Evolutionary conservation across 2,888 invertebrate genomes (phyloP).

Genomic region (Aleiodes leptofemur): DNA sequence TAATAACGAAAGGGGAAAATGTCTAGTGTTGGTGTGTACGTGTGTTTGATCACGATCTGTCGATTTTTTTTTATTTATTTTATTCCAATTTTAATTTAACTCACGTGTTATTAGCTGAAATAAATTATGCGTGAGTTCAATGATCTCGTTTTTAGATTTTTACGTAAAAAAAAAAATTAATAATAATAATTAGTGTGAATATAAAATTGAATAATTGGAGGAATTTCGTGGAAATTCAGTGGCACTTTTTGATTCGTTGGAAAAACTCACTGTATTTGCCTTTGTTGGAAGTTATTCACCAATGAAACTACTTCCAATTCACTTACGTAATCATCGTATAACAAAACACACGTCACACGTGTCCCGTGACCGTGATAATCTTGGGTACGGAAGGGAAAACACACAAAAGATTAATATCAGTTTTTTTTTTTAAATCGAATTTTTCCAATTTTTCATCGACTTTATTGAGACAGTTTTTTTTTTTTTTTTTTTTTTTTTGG

Average conservation of each 20-base stretch:
- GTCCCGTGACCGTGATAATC: slow-evolving; percentile 10
- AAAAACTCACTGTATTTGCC: not conserved
- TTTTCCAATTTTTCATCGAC: too few relatives aligned
- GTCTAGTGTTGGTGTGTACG: not conserved
- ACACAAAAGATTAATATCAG: not conserved
- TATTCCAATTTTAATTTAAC: not conserved
- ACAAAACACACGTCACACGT: slow-evolving; percentile 12
- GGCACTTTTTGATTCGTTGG: not conserved
- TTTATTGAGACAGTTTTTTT: not conserved
- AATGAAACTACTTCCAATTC: not conserved
- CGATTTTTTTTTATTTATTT: not conserved
- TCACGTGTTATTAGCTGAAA: too few relatives aligned
- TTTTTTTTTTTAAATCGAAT: not conserved
- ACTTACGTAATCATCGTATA: slow-evolving; percentile 6
- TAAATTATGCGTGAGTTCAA: not conserved
- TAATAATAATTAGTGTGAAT: not conserved
- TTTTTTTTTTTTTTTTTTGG: too few relatives aligned
- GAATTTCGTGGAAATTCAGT: not conserved
- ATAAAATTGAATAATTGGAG: not conserved
- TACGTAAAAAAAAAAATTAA: not conserved
- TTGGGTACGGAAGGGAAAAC: slow-evolving; percentile 7
- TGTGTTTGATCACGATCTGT: not conserved
- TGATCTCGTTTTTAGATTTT: too few relatives aligned
- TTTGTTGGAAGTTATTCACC: not conserved
- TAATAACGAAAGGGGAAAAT: slow-evolving; percentile 22